Conservation (phyloP, 2,797 vertebrate genomes). For the Apogon hyalosoma region DNA sequence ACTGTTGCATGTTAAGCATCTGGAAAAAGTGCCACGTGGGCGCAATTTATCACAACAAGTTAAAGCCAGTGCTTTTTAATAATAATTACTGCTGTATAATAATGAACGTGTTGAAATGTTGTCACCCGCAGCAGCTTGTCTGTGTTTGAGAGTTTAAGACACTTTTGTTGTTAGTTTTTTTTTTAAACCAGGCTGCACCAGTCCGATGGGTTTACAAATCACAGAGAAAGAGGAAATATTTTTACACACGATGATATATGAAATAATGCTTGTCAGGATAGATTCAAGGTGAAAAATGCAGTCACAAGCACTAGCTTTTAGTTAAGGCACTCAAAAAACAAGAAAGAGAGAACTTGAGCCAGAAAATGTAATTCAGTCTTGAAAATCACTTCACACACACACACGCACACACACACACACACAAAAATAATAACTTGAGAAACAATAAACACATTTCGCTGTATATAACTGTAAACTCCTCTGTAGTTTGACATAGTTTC, state of each 20-base stretch:
- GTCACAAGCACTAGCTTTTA: not conserved
- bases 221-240: slow-evolving; percentile 25
- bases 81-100: slow-evolving; percentile 47
- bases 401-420: not conserved
- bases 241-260: slow-evolving; percentile 28
- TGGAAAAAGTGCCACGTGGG: slow-evolving; percentile 20
- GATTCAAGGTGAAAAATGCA: not conserved
- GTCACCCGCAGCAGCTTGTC: slow-evolving; percentile 37
- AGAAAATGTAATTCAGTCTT: not conserved
- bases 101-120: slow-evolving; percentile 29
- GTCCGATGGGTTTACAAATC: slow-evolving; percentile 27
- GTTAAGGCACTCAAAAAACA: not conserved
- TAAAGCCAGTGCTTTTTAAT: slow-evolving; percentile 36
- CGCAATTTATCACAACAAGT: slow-evolving; percentile 46
- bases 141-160: slow-evolving; percentile 43
- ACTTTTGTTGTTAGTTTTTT: slow-evolving; percentile 23
- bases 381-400: not conserved
- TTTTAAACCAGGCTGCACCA: slow-evolving; percentile 34
- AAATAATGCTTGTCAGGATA: slow-evolving; percentile 28
- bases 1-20: slow-evolving; percentile 30
- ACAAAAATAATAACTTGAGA: not conserved
- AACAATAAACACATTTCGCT: too few relatives aligned
- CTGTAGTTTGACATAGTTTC: too few relatives aligned
- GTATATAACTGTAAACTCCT: too few relatives aligned
- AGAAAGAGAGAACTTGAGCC: not conserved